Percentiles rank a stretch among this genome's conserved stretches.
These are phyloP conservation scores for Schrankia costaestrigalis DNA, from an alignment of 2,888 invertebrate species.

Conservation along the genomic window DNA sequence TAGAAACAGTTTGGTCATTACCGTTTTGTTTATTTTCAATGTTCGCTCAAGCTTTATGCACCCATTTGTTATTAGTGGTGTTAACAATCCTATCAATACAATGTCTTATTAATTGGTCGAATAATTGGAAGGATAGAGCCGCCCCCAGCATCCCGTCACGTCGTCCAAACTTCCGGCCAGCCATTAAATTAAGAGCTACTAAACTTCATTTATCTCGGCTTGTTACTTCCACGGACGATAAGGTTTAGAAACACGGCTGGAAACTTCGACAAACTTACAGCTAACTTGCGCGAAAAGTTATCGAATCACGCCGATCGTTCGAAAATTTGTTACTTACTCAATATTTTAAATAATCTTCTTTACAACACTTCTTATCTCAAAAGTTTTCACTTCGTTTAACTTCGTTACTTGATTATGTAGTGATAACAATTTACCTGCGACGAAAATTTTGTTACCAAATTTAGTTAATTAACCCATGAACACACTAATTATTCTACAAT, in stretches of 20 bases:
- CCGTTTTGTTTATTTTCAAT: not conserved
- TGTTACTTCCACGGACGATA: constrained; percentile 75
- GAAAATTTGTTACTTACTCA: constrained; percentile 73
- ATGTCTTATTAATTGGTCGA: constrained; percentile 52
- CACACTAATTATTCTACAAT: constrained; percentile 15
- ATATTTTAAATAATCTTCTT: constrained; percentile 71
- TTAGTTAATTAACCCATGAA: constrained; percentile 23
- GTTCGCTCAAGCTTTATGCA: not conserved
- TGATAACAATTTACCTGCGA: constrained; percentile 33
- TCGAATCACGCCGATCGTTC: constrained; percentile 74
- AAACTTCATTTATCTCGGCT: constrained; percentile 78
- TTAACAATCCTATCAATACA: constrained; percentile 30
- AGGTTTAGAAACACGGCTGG: constrained; percentile 68
- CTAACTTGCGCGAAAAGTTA: constrained; percentile 66
- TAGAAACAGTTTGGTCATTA: not conserved
- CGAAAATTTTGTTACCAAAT: too few relatives aligned
- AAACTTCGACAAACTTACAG: constrained; percentile 60
- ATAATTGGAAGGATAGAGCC: constrained; percentile 53
- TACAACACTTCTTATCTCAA: constrained; percentile 58
- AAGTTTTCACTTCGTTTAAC: constrained; percentile 47
- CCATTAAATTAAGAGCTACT: constrained; percentile 78
- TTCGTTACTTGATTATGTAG: constrained; percentile 27
- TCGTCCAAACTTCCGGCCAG: constrained; percentile 65
- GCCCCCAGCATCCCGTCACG: constrained; percentile 59
- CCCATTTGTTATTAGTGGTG: constrained; percentile 21